phyloP scores from a whole-genome alignment of 1,140 invertebrate species.

The Pogonomyrmex barbatus region DNA sequence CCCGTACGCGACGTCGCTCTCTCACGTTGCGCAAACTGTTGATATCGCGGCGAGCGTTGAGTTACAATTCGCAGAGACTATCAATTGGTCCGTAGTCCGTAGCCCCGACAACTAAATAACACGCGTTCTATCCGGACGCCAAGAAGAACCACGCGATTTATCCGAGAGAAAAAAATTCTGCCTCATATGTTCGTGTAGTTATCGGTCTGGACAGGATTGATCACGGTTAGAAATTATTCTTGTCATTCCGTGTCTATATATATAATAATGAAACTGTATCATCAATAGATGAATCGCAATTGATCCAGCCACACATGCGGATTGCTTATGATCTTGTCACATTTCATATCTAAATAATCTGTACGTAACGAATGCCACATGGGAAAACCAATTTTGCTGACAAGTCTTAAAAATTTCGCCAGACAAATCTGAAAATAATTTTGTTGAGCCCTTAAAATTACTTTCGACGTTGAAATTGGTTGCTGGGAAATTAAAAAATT shows the following conservation, averaged over 20 bases:
- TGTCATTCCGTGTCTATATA: background rate
- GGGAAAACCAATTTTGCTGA: no score
- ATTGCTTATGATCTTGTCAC: background rate
- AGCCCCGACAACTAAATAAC: background rate
- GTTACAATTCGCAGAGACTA: slow-evolving; percentile 36
- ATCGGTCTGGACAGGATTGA: background rate
- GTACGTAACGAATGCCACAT: background rate
- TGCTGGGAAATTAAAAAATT: no score
- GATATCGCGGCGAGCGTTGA: slow-evolving; percentile 36
- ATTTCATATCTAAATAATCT: background rate
- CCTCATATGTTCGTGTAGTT: slow-evolving; percentile 12
- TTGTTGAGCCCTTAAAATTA: no score
- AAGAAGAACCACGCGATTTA: background rate
- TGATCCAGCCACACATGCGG: background rate
- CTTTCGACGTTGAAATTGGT: no score
- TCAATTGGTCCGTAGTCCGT: background rate
- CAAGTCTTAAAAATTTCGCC: no score
- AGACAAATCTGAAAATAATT: no score
- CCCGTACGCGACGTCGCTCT: slow-evolving; percentile 14
- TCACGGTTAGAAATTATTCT: background rate
- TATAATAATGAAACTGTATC: slow-evolving; percentile 16
- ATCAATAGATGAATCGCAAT: background rate
- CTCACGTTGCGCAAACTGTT: slow-evolving; percentile 56
- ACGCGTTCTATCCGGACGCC: slow-evolving; percentile 11
- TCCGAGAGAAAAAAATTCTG: background rate